Conservation (phyloP, 2,888 invertebrate species). For the Phymatocera aterrima region DNA sequence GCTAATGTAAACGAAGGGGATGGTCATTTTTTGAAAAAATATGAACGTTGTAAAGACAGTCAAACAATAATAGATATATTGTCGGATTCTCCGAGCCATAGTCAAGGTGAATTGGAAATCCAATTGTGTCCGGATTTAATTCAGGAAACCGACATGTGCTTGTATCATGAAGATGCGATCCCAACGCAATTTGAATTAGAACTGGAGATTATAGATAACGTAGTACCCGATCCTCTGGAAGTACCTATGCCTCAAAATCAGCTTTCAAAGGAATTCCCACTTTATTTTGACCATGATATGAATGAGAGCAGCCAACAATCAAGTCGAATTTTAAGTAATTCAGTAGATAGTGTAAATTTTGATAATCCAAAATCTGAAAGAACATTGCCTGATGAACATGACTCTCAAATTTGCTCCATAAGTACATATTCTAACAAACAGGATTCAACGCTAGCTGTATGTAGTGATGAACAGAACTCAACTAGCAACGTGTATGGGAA, state of each 20-base stretch:
- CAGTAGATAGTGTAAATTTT: not conserved
- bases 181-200: conserved; percentile 69
- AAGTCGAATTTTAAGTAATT: not conserved
- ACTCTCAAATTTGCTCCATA: not conserved
- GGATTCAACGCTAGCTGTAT: not conserved
- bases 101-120: conserved; percentile 47
- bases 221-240: conserved; percentile 56
- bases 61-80: conserved; percentile 70
- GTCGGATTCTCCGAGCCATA: conserved; percentile 65
- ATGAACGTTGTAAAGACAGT: conserved; percentile 71
- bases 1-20: not conserved
- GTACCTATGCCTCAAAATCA: conserved; percentile 53
- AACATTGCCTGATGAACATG: not conserved
- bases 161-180: conserved; percentile 63
- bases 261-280: not conserved
- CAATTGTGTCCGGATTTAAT: not conserved
- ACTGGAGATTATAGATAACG: conserved; percentile 65
- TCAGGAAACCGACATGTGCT: conserved; percentile 37
- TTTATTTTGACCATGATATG: not conserved
- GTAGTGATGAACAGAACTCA: not conserved
- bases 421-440: not conserved
- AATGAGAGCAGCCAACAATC: not conserved
- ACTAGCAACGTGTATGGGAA: not conserved
- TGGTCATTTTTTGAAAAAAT: conserved; percentile 63
- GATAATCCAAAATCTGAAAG: conserved; percentile 9